These are phyloP conservation scores for Lacerta agilis DNA, from an alignment of 2,797 vertebrate genomes.

Conservation along the genomic window DNA sequence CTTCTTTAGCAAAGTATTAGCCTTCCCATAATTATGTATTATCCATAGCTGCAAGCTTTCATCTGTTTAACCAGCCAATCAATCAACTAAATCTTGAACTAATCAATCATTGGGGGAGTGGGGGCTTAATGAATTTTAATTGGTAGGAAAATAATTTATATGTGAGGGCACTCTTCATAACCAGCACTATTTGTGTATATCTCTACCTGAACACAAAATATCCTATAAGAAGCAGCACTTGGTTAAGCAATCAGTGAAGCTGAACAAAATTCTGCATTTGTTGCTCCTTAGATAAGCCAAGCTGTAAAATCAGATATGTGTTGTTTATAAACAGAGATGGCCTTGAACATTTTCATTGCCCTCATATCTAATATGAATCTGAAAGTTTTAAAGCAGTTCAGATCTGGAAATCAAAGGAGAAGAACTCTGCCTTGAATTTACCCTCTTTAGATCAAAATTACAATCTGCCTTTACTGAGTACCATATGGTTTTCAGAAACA, in stretches of 20 bases:
- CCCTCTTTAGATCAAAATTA: constrained; percentile 74
- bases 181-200: neutral
- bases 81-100: neutral
- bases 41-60: neutral
- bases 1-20: neutral
- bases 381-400: neutral
- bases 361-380: neutral
- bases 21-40: neutral
- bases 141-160: neutral
- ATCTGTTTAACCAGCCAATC: neutral
- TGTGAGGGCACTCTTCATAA: neutral
- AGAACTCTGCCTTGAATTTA: constrained; percentile 76
- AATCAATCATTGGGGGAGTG: neutral
- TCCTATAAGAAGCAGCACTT: neutral
- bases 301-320: constrained; percentile 59
- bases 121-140: neutral
- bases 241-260: constrained; percentile 30
- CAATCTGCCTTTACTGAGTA: constrained; percentile 72
- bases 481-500: constrained; percentile 61
- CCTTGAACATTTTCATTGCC: neutral
- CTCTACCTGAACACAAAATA: neutral
- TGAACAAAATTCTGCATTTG: constrained; percentile 52
- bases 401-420: constrained; percentile 64
- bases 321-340: constrained; percentile 37
- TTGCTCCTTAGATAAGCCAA: constrained; percentile 34